Evolutionary conservation across 2,113 vertebrate species (phyloP), one percentile per base, ranked within the genome.

Genomic region (Elephas maximus): DNA sequence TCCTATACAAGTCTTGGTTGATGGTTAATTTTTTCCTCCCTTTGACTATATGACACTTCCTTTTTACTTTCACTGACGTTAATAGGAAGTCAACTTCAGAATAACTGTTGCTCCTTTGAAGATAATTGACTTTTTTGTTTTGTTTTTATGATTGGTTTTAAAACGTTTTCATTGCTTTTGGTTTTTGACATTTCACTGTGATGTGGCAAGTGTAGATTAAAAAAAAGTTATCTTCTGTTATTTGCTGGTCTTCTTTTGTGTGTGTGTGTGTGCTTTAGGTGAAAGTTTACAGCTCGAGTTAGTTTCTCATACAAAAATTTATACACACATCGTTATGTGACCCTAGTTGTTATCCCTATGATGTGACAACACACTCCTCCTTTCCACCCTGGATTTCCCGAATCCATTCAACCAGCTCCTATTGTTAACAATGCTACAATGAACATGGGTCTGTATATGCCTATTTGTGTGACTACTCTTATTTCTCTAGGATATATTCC

Each of bases 121-220:
- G 23, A 65, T 45, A 91, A 37, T 65, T 7, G 17, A 12, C 11
- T 30, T 3, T 76, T 71, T 37, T 69, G 12, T 53, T 12, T 7
- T 53, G 51, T 44, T 60, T 14, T 18, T 37, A 37, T 69, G 48
- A 62, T 8, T 78, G 30, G 14, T 82, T 84, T 83, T 45, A 48
- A 81, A 90, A 65, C 15, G 14, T 41, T 60, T 69, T 44, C 33
- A 37, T 17, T 33, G 41, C 48, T 91, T 89, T 82, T 86, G 33
- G 17, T 73, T 77, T 93, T 86, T 90, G 33, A 45, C 81, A 77
- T 92, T 95, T 96, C 83, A 65, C 30, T 57, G 44, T 69, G 37
- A 79, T 18, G 2, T 60, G 17, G 57, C 4, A 37, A 80, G 37
- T 60, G 28, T 83, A 24, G 12, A 26, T 73, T 60, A 71, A 45